phyloP scores from a whole-genome alignment of 2,113 vertebrate species.

The Stomatorhinus ivindoensis region DNA sequence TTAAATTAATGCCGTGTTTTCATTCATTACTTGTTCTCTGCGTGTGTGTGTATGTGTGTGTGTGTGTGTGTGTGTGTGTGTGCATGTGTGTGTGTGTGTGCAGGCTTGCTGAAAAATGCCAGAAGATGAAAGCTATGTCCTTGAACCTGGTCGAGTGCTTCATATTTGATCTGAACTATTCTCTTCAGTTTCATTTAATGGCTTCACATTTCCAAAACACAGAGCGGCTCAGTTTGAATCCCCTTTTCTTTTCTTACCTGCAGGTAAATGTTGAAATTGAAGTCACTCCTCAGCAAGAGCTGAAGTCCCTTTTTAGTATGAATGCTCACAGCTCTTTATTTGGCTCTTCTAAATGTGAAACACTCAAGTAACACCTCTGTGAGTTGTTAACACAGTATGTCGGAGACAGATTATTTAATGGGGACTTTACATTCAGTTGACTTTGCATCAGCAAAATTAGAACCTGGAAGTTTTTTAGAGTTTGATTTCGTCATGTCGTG shows the following conservation, averaged over 20 bases:
- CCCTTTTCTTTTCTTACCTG: background rate
- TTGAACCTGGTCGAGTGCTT: background rate
- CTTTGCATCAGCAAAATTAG: slow-evolving; percentile 47
- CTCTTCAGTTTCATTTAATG: background rate
- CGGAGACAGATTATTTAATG: slow-evolving; percentile 45
- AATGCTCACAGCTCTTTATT: background rate
- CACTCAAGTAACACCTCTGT: slow-evolving; percentile 11
- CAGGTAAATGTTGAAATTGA: slow-evolving; percentile 21
- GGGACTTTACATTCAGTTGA: slow-evolving; percentile 31
- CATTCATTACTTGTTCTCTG: background rate
- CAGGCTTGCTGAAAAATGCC: background rate
- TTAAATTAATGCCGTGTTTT: background rate
- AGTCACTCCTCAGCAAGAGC: background rate
- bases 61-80: background rate
- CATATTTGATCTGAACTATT: background rate
- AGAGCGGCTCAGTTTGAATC: background rate
- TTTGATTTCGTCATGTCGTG: slow-evolving; percentile 38
- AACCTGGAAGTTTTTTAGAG: slow-evolving; percentile 45
- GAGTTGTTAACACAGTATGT: slow-evolving; percentile 22
- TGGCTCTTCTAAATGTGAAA: slow-evolving; percentile 5
- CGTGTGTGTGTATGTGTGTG: background rate
- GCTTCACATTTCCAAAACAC: background rate
- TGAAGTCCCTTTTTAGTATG: background rate
- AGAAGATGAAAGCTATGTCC: background rate
- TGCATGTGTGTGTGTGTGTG: background rate